Base-by-base conservation (phyloP, 2,888 invertebrate species). In the Spodoptera picta region DNA sequence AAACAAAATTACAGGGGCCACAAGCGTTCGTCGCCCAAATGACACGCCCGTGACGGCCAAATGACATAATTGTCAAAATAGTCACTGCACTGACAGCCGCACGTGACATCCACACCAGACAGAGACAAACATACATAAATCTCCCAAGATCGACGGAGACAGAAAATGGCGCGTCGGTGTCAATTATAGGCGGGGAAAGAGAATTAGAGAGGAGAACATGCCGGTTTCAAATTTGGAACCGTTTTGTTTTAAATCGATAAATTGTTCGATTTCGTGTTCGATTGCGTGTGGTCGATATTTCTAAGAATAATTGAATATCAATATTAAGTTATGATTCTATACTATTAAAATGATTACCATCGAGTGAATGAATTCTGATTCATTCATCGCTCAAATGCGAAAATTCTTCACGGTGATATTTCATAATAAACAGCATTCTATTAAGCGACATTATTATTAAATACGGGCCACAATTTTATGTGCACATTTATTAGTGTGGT, bases 41-140 rank as follows among this genome's bases (percentile, higher is more conserved):
- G 92, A 94, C 93, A 92, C 90, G 90, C 91, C 93, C 90, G 90
- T 90, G 90, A 91, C 92, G 92, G 85, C 87, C 93, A 93, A 94
- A 94, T 94, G 94, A 94, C 94, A 94, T 94, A 94, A 94, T 94
- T 94, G 94, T 94, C 94, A 90, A 94, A 94, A 94, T 94, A 93
- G 92, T 92, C 91, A 92, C 88, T 87, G 84, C 91, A 87, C 89
- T 92, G 93, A 92, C 90, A 90, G 82, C 80, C 90, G 93, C 93
- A 94, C 94, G 94, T 94, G 94, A 94, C 93, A 93, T 83, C 83
- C 82, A 80, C 83, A 77, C 60, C 58, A 66, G 87, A 90, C 50
- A 77, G 87, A 86, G 91, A 93, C 74, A 60, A 69, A 69, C 12
- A 70, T 79, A 87, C 67, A 52, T 36, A 36, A 62, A 44, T 14